Evolutionary conservation across 2,113 vertebrate genomes (phyloP), one percentile per base, ranked within the genome.

Genomic region (Sylvilagus bachmani): DNA sequence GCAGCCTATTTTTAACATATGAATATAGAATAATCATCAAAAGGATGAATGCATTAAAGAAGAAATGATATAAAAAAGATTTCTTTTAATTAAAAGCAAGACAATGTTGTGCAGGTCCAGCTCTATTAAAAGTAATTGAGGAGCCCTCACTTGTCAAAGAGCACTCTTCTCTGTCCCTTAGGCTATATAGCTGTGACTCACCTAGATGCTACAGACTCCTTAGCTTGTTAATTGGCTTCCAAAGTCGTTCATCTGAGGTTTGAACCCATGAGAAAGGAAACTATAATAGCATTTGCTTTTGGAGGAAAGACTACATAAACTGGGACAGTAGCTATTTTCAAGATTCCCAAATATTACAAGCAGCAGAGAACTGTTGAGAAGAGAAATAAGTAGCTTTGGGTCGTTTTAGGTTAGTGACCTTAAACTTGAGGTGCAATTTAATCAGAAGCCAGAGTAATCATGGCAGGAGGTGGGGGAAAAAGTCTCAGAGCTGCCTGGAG

Each of bases 351-450:
- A 92, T 93, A 95, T 96, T 95, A 51, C 69, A 96, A 96, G 90
- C 86, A 81, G 86, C 62, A 86, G 85, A 71, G 78, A 95, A 88
- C 91, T 73, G 92, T 14, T 77, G 86, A 92, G 73, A 67, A 93
- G 74, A 92, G 92, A 96, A 97, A 53, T 87, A 96, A 96, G 90
- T 86, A 90, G 74, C 79, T 90, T 70, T 75, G 92, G 96, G 95
- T 97, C 90, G 12, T 97, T 96, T 97, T 97, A 96, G 97, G 96
- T 96, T 94, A 97, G 90, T 95, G 96, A 97, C 95, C 94, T 96
- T 97, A 97, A 97, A 93, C 97, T 89, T 73, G 11, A 92, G 92
- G 94, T 93, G 80, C 91, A 89, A 97, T 14, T 62, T 93, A 97
- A 89, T 97, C 87, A 98, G 75, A 64, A 91, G 95, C 53, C 94